Base-by-base conservation (phyloP, 2,797 vertebrate species). In the Lophotriccus pileatus region DNA sequence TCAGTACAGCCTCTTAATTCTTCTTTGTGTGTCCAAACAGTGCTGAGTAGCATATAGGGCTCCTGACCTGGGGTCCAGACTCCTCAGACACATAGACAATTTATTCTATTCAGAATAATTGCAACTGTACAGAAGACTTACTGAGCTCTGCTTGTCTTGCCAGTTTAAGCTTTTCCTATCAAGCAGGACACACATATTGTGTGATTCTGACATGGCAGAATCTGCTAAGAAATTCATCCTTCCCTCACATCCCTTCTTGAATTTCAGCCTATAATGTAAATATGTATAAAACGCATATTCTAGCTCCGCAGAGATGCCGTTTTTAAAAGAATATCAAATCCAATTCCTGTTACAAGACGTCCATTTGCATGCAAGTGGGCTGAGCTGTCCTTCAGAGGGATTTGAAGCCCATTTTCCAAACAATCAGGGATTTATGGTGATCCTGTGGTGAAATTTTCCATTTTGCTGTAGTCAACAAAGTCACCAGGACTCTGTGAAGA, bases 381-480 rank as follows among this genome's bases (percentile, higher is more conserved):
- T 73, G 58, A 87, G 32, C 11, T 53, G 18, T 58, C 83, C 84
- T 87, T 76, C 74, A 70, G 67, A 69, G 20, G 14, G 16, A 46
- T 52, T n/a, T 30, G 41, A 81, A 88, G 68, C 47, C 66, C 37
- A 14, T 59, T 82, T 91, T 79, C 66, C 67, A 56, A 84, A 37
- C 11, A 36, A 25, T 4, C 0, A 0, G 34, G n/a, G n/a, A 59
- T 81, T 90, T 87, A 67, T 53, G 3, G 0, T 52, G 37, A 75
- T 63, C 37, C 49, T 86, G 22, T 37, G 60, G 53, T 69, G 44
- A 55, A 78, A 67, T 79, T 93, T 91, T 93, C 30, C 41, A 17
- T 84, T 96, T 88, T 90, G 37, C 67, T 74, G 67, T 32, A 93
- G 47, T 56, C 79, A 81, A 87, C 67, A 81, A 82, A 94, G 77